These are phyloP conservation scores for Helicoverpa zea DNA, from an alignment of 1,140 invertebrate species.

Conservation along the genomic window DNA sequence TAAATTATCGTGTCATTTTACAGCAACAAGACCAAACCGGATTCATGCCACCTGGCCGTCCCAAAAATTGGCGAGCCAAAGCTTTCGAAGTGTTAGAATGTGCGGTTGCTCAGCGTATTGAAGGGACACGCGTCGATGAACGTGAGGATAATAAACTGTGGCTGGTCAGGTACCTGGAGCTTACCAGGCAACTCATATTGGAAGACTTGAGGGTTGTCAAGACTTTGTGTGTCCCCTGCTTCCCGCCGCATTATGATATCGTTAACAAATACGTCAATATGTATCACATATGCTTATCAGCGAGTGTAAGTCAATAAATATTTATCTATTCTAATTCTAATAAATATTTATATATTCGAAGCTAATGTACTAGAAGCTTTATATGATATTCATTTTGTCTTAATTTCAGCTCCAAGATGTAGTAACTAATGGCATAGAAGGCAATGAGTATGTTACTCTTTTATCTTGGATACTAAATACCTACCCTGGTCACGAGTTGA, in stretches of 20 bases:
- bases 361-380: not conserved
- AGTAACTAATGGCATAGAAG: slow-evolving; percentile 95
- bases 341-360: not conserved
- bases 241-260: slow-evolving; percentile 98
- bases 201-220: slow-evolving; percentile 98
- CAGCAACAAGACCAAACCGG: slow-evolving; percentile 93
- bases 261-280: slow-evolving; percentile 96
- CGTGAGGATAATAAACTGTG: slow-evolving; percentile 97
- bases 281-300: slow-evolving; percentile 96
- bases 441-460: slow-evolving; percentile 98
- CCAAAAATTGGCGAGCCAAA: slow-evolving; percentile 97
- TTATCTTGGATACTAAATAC: slow-evolving; percentile 97
- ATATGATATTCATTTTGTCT: not conserved
- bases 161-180: slow-evolving; percentile 93
- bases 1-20: too few species aligned
- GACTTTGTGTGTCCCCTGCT: slow-evolving; percentile 96
- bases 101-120: slow-evolving; percentile 94
- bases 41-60: slow-evolving; percentile 97
- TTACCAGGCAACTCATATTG: slow-evolving; percentile 95
- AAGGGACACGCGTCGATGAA: slow-evolving; percentile 97
- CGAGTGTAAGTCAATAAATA: slow-evolving; percentile 90
- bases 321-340: not conserved
- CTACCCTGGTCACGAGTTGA: slow-evolving; percentile 94
- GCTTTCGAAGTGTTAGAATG: slow-evolving; percentile 94
- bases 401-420: slow-evolving; percentile 93